Evolutionary conservation across 2,888 invertebrate genomes (phyloP), one percentile per base, ranked within the genome.

Genomic region (Eutolmus rufibarbis): DNA sequence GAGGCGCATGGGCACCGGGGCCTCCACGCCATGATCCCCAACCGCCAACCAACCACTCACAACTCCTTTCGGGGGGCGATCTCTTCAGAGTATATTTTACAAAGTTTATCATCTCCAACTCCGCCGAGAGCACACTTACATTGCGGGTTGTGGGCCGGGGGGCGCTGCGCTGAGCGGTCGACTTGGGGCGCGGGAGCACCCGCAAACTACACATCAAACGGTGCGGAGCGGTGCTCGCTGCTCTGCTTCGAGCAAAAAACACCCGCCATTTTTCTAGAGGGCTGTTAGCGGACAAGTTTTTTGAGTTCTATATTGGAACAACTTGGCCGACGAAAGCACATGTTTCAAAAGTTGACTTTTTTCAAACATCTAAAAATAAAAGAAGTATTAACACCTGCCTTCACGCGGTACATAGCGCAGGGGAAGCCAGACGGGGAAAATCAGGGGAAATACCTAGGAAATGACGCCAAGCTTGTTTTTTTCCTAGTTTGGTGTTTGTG

Each of bases 381-480:
- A 66, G 37, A 51, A 37, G 19, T 40, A 40, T 34, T 82, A 82
- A 66, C 82, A 86, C 78, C 57, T 78, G 57, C 76, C 87, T 57
- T n/a, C 46, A 31, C 40, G 8, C 37, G 7, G 40, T 40, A 34
- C 16, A 28, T 28, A 23, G 66, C 0, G n/a, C n/a, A 40, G 37
- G n/a, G 5, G 28, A 51, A 43, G 5, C 14, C 31, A 56, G 76
- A 5, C 37, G 79, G 87, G 66, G 66, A 79, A 87, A 76, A 34
- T n/a, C 9, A 43, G 57, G 57, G 46, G 79, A 79, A 74, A 37
- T 66, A 66, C 40, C 74, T 84, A 66, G 51, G 76, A 84, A 82
- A 84, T 87, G 87, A 87, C 87, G 87, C 87, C 87, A 87, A 87
- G 87, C 87, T 74, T 76, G 46, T 37, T 51, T 86, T 78, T 66